Conservation (phyloP, 2,888 invertebrate species). For the Heliothis peltigera region DNA sequence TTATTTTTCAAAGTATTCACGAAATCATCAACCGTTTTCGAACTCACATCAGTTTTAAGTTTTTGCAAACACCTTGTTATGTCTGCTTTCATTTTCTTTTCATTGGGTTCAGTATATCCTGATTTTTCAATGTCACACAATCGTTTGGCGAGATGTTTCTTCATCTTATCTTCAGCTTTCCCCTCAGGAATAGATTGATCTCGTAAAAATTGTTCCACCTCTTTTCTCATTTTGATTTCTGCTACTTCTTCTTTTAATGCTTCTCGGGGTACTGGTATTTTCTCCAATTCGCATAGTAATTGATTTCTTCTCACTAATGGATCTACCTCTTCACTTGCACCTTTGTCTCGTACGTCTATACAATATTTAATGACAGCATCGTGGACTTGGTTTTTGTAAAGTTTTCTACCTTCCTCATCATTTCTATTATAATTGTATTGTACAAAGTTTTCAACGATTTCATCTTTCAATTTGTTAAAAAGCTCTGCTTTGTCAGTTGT, state of each 20-base stretch:
- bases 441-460: slow-evolving; percentile 75
- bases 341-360: slow-evolving; percentile 46
- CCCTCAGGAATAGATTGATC: slow-evolving; percentile 57
- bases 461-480: slow-evolving; percentile 66
- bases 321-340: slow-evolving; percentile 49
- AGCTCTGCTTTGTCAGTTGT: slow-evolving; percentile 49
- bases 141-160: slow-evolving; percentile 68
- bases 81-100: slow-evolving; percentile 70
- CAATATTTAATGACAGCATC: slow-evolving; percentile 66
- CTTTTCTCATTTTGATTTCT: slow-evolving; percentile 73
- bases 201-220: slow-evolving; percentile 70
- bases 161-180: slow-evolving; percentile 60
- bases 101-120: slow-evolving; percentile 64
- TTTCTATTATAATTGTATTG: slow-evolving; percentile 68
- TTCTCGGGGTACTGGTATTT: slow-evolving; percentile 69
- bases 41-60: slow-evolving; percentile 58
- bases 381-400: slow-evolving; percentile 68
- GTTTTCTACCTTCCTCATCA: slow-evolving; percentile 65
- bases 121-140: slow-evolving; percentile 71
- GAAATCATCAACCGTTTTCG: slow-evolving; percentile 65
- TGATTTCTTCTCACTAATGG: slow-evolving; percentile 70
- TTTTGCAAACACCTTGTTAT: slow-evolving; percentile 68
- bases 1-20: slow-evolving; percentile 66
- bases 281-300: slow-evolving; percentile 74
- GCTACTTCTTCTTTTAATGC: slow-evolving; percentile 71